A percentile compares a stretch with the other conserved stretches of the same genome.
Conservation (phyloP, 2,113 vertebrate genomes). For the Perccottus glenii region DNA sequence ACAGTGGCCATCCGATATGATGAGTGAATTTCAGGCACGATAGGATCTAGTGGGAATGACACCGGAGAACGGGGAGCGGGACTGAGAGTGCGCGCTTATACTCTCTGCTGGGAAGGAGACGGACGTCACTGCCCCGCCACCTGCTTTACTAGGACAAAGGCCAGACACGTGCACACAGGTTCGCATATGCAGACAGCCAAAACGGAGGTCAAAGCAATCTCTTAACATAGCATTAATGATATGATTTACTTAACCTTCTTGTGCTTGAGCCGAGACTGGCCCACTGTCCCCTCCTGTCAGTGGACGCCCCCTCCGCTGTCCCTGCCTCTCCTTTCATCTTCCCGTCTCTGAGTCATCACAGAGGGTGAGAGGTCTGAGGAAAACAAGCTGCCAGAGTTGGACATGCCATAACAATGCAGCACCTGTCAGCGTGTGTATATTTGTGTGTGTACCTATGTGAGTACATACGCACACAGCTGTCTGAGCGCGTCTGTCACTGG, state of each 20-base stretch:
- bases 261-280: slow-evolving; percentile 29
- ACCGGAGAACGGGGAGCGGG: slow-evolving; percentile 42
- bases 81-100: slow-evolving; percentile 22
- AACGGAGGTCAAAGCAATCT: slow-evolving; percentile 67
- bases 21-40: slow-evolving; percentile 62
- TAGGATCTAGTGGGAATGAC: slow-evolving; percentile 56
- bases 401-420: slow-evolving; percentile 72
- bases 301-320: slow-evolving; percentile 8
- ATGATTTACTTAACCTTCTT: slow-evolving; percentile 69
- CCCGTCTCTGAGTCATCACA: slow-evolving; percentile 71
- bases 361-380: slow-evolving; percentile 65
- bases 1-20: slow-evolving; percentile 61
- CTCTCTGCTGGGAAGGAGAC: slow-evolving; percentile 55
- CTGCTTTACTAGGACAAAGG: slow-evolving; percentile 63
- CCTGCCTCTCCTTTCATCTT: slow-evolving; percentile 59
- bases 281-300: slow-evolving; percentile 35
- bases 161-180: slow-evolving; percentile 47
- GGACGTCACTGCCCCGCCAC: slow-evolving; percentile 67
- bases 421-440: slow-evolving; percentile 62
- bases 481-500: slow-evolving; percentile 53
- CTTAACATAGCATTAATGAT: slow-evolving; percentile 63
- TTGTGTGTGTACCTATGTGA: slow-evolving; percentile 48
- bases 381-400: slow-evolving; percentile 71
- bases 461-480: slow-evolving; percentile 68
- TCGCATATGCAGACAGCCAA: slow-evolving; percentile 56